Conservation (phyloP, 2,797 vertebrate genomes). For the Pteropus rufus region DNA sequence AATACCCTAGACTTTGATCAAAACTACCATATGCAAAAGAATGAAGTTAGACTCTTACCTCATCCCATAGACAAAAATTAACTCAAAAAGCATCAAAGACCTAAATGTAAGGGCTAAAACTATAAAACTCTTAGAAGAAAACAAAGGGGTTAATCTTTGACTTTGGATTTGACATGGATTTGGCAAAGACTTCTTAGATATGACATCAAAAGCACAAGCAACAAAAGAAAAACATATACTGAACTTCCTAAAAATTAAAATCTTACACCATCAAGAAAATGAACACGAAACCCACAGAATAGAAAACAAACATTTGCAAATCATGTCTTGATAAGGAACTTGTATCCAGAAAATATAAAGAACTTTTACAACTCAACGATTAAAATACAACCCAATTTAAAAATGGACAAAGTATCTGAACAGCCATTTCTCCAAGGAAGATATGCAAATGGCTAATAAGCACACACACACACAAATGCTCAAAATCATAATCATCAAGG, state of each 20-base stretch:
- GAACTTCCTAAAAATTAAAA: not conserved
- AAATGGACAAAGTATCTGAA: not conserved
- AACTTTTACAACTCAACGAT: not conserved
- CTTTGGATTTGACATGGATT: not conserved
- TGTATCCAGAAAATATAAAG: not conserved
- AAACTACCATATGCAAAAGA: not conserved
- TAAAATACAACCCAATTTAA: not conserved
- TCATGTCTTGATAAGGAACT: not conserved
- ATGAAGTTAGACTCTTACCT: not conserved
- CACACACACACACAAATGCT: not conserved
- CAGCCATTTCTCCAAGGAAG: not conserved
- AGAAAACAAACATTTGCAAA: not conserved
- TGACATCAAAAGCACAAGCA: not conserved
- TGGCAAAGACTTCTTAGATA: not conserved
- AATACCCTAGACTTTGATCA: not conserved
- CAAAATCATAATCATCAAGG: not conserved
- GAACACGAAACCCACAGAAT: not conserved
- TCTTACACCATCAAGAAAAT: not conserved
- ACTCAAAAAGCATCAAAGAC: not conserved
- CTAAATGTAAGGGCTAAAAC: not conserved
- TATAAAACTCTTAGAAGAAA: not conserved
- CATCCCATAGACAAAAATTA: not conserved
- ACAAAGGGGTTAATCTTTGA: not conserved
- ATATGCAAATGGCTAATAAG: not conserved
- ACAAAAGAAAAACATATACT: not conserved